Base-by-base conservation (phyloP, 2,888 invertebrate species). In the Stenurella melanura region DNA sequence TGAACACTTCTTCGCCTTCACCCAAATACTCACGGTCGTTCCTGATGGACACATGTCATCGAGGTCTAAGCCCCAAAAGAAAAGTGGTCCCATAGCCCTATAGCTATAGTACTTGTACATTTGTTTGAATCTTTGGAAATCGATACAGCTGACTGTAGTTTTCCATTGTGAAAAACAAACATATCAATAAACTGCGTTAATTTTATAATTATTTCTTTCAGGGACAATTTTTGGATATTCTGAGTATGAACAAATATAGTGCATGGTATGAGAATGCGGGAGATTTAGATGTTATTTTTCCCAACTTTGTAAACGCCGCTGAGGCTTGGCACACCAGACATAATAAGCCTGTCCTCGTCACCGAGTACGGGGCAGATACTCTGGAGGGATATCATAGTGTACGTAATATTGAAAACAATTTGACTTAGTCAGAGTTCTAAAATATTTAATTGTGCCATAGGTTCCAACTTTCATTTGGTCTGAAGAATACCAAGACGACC, bases 361-460 rank as follows among this genome's bases (percentile, higher is more conserved):
- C 96, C 0, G 99, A 99, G 88, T 99, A 99, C 88, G 99, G 99
- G 0, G 98, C 97, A 0, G 99, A 98, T 85, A 96, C 98, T 0
- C 91, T 98, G 80, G 93, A 96, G 66, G 99, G 99, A 61, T 90
- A 98, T 80, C 98, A 98, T 90, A 92, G 83, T 64, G 85, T 85
- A 79, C 80, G 84, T 80, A 66, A 19, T 99, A 99, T 90, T 97
- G 96, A 42, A 42, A 34, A 34, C 30, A 34, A 12, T 12, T 12
- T n/a, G 6, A n/a, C n/a, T 50, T 50, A 50, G 12, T 34, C 30
- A 34, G 30, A 9, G 3, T 34, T 7, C 6, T n/a, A n/a, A 12
- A 15, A n/a, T 50, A n/a, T n/a, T n/a, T 50, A 50, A 5, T 50
- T 0, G 6, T 50, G 15, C n/a, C 21, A 0, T 21, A 58, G 58